Evolutionary conservation across 2,113 vertebrate species (phyloP).

Genomic region (Sapayoa aenigma): DNA sequence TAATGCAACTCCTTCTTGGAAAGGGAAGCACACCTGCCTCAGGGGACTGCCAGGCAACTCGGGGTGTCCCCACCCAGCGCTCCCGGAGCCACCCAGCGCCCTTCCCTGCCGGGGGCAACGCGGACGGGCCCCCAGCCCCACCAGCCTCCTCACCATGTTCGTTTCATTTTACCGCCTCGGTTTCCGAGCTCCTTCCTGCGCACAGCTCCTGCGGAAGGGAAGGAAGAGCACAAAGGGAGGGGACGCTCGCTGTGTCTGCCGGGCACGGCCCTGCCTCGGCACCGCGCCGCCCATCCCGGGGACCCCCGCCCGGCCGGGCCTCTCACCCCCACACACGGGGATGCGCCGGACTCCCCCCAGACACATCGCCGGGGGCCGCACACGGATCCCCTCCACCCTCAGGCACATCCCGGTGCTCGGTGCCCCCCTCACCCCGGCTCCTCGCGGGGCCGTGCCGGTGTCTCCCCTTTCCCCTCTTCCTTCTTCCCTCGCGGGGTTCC

Average conservation of each 20-base stretch:
- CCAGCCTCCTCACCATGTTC: slow-evolving; percentile 41
- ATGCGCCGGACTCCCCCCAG: too few relatives aligned
- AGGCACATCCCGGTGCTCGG: too few relatives aligned
- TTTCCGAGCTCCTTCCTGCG: not conserved
- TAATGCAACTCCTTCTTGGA: not conserved
- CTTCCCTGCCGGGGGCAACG: not conserved
- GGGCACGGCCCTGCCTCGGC: not conserved
- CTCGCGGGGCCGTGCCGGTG: too few relatives aligned
- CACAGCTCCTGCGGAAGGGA: not conserved
- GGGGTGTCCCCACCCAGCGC: not conserved
- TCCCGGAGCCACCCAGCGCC: not conserved
- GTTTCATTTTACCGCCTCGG: not conserved
- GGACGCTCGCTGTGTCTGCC: not conserved
- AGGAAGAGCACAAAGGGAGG: not conserved
- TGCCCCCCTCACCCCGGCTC: too few relatives aligned
- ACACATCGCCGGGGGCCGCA: not conserved
- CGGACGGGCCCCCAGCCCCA: not conserved
- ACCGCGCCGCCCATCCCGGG: not conserved
- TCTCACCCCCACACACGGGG: not conserved
- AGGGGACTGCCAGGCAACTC: not conserved
- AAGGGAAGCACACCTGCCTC: not conserved
- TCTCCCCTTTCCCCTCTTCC: too few relatives aligned
- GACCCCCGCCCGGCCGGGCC: not conserved
- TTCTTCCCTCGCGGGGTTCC: too few relatives aligned
- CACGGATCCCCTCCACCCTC: too few relatives aligned